These are phyloP conservation scores for Papilio demoleus DNA, from an alignment of 2,888 invertebrate species.

Conservation along the genomic window DNA sequence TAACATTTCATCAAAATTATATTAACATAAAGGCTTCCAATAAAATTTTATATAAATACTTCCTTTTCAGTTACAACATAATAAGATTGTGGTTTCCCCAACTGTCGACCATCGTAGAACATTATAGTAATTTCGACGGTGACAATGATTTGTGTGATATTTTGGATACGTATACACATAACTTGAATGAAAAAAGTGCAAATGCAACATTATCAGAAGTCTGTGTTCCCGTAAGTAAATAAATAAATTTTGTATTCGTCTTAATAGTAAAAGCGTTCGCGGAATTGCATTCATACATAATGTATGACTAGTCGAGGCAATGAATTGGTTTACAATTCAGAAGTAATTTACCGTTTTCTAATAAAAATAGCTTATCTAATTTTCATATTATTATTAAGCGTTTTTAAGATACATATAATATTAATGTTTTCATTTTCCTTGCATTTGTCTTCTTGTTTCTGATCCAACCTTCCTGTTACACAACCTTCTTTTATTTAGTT, in stretches of 20 bases:
- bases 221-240: slow-evolving; percentile 63
- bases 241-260: background rate
- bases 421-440: too few species aligned
- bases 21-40: slow-evolving; percentile 1
- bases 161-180: slow-evolving; percentile 66
- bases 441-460: too few species aligned
- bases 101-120: slow-evolving; percentile 72
- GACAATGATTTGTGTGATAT: slow-evolving; percentile 64
- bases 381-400: background rate
- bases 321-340: slow-evolving; percentile 2
- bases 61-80: slow-evolving; percentile 66
- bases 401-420: too few species aligned
- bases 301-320: background rate
- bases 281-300: slow-evolving; percentile 10
- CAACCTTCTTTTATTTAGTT: too few species aligned
- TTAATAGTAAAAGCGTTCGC: background rate
- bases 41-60: slow-evolving; percentile 9
- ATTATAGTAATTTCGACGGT: slow-evolving; percentile 55
- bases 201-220: slow-evolving; percentile 50
- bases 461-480: too few species aligned
- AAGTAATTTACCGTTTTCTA: background rate
- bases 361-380: background rate
- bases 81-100: slow-evolving; percentile 75
- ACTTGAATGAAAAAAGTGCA: slow-evolving; percentile 48
- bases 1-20: slow-evolving; percentile 9